Evolutionary conservation across 2,888 invertebrate genomes (phyloP).

Genomic region (Lasioglossum marginatum): DNA sequence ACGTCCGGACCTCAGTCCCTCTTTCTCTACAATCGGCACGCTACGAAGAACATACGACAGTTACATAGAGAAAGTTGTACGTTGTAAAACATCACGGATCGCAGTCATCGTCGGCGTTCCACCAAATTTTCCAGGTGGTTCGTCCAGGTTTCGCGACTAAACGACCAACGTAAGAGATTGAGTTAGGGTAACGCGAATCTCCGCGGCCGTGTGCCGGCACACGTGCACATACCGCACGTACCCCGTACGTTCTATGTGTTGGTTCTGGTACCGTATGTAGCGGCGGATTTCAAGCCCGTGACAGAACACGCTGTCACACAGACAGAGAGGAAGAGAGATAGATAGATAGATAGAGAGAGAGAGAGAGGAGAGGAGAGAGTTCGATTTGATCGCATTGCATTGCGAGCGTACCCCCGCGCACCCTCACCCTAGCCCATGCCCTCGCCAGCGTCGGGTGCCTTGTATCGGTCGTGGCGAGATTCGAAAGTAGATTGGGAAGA

Average conservation of each 20-base stretch:
- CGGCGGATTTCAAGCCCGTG: constrained; percentile 59
- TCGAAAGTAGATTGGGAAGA: constrained; percentile 76
- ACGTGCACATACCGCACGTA: constrained; percentile 10
- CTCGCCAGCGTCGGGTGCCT: constrained; percentile 42
- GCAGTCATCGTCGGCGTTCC: background rate
- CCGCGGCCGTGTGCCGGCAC: constrained; percentile 1
- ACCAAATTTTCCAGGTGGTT: constrained; percentile 27
- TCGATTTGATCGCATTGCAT: constrained; percentile 75
- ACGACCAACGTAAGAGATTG: constrained; percentile 24
- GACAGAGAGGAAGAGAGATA: background rate
- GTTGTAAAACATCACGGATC: background rate
- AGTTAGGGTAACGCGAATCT: background rate
- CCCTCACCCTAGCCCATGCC: background rate
- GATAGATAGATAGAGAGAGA: background rate
- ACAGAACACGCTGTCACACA: constrained; percentile 52
- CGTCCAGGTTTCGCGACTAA: constrained; percentile 6
- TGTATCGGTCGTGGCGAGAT: constrained; percentile 75
- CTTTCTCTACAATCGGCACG: too few relatives aligned
- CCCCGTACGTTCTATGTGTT: background rate
- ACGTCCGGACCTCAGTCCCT: too few relatives aligned
- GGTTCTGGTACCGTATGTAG: constrained; percentile 20
- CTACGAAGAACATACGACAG: too few relatives aligned
- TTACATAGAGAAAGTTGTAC: too few relatives aligned
- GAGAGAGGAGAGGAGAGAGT: constrained; percentile 27
- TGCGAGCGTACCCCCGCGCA: constrained; percentile 52